Conservation (phyloP, 2,113 vertebrate genomes). For the Odocoileus virginianus region DNA sequence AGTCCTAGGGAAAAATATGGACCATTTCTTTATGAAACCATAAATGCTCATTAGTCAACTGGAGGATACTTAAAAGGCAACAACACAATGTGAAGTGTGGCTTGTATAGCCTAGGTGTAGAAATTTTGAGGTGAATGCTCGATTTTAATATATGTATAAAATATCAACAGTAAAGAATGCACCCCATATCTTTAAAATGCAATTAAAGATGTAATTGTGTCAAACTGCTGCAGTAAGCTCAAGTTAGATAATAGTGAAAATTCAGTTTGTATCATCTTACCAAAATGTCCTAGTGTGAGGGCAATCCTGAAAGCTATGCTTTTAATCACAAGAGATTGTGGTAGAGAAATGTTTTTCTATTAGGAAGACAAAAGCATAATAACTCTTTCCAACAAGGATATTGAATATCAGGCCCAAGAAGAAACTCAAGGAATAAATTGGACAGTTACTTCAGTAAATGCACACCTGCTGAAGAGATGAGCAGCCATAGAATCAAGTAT, state of each 20-base stretch:
- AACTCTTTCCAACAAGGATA: not conserved
- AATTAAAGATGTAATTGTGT: not conserved
- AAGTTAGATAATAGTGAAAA: not conserved
- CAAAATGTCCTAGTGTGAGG: not conserved
- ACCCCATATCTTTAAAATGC: not conserved
- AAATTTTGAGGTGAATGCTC: constrained; percentile 18
- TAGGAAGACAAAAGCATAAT: not conserved
- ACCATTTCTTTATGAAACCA: constrained; percentile 61
- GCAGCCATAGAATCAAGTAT: not conserved
- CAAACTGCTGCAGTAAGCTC: not conserved
- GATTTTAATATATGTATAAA: constrained; percentile 18
- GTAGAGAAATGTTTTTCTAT: not conserved
- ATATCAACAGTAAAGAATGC: constrained; percentile 19
- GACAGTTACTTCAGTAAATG: not conserved
- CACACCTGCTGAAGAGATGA: not conserved
- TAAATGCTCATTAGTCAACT: constrained; percentile 53
- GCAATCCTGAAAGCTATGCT: not conserved
- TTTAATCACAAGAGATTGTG: not conserved
- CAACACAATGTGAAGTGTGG: not conserved
- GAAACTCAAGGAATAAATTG: not conserved
- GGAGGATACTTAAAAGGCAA: constrained; percentile 46
- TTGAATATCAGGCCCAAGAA: not conserved
- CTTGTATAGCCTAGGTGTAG: not conserved
- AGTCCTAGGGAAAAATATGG: constrained; percentile 34
- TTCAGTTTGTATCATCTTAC: not conserved